Evolutionary conservation across 2,797 vertebrate species (phyloP), one percentile per base, ranked within the genome.

Genomic region (Lacerta viridis): DNA sequence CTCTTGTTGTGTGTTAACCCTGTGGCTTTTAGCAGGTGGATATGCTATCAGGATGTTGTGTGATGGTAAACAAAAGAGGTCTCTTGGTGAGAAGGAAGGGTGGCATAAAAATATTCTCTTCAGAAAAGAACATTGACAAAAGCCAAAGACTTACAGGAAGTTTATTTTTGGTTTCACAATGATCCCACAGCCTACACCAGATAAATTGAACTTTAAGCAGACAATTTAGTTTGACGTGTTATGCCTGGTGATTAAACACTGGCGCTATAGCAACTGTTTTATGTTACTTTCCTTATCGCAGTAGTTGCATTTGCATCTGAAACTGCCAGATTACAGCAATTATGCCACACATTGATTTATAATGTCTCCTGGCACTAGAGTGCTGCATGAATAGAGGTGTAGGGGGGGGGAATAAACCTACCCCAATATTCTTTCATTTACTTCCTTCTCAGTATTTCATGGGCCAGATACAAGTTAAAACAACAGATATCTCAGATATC

Each of bases 251-350:
- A 93, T 83, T 76, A 85, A 95, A 90, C 77, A 87, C 17, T 39
- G 80, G 79, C 84, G 86, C 64, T 84, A 89, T 89, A 85, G 89
- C 92, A 96, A 95, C 84, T 36, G 80, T 86, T 89, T 90, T 84
- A 75, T 72, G 23, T 88, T 82, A 88, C 66, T 89, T 89, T 92
- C 93, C 94, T 89, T 89, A 90, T 88, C 90, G 79, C 89, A 43
- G 69, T 91, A 90, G 92, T 92, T 91, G 90, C 86, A 89, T 92
- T 90, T 93, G 87, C 90, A 93, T 91, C 85, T 94, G 97, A 96
- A 97, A 96, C 92, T 93, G 93, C 92, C 95, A 95, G 95, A 95
- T 94, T 83, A 95, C 89, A 96, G 95, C 94, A 94, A 68, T 88
- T 95, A 95, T 93, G 89, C 94, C 89, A 93, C 95, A 90, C 88